Conservation (phyloP, 2,888 invertebrate genomes). For the Neoaliturus tenellus region DNA sequence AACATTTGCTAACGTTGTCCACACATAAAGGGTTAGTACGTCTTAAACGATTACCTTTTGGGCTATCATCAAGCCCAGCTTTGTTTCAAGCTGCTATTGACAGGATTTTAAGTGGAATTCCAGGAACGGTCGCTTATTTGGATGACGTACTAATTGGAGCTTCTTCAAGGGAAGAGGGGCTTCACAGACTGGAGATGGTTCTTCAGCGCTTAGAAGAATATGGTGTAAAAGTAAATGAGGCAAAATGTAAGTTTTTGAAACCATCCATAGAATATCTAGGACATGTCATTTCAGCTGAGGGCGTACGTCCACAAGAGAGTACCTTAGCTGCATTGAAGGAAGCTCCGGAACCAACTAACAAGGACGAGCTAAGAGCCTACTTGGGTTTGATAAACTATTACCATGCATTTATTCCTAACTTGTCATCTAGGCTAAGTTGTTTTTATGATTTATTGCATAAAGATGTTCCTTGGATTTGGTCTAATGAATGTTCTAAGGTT, state of each 20-base stretch:
- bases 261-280: neutral
- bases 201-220: neutral
- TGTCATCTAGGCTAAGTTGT: neutral
- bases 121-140: conserved; percentile 60
- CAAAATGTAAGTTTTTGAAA: neutral
- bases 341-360: neutral
- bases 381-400: too few relatives aligned
- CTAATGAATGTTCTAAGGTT: too few relatives aligned
- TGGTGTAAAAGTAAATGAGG: neutral
- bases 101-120: conserved; percentile 55
- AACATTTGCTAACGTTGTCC: too few relatives aligned
- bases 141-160: conserved; percentile 65
- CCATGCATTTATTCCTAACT: too few relatives aligned
- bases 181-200: too few relatives aligned
- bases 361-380: neutral
- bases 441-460: neutral
- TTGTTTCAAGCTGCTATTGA: conserved; percentile 63
- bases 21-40: conserved; percentile 65
- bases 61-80: conserved; percentile 63
- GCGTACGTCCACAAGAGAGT: neutral
- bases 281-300: neutral
- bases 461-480: too few relatives aligned
- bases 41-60: conserved; percentile 62
- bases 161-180: neutral
- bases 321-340: too few relatives aligned